These are phyloP conservation scores for Chiloscyllium plagiosum DNA, from an alignment of 2,113 vertebrate genomes.

Conservation along the genomic window DNA sequence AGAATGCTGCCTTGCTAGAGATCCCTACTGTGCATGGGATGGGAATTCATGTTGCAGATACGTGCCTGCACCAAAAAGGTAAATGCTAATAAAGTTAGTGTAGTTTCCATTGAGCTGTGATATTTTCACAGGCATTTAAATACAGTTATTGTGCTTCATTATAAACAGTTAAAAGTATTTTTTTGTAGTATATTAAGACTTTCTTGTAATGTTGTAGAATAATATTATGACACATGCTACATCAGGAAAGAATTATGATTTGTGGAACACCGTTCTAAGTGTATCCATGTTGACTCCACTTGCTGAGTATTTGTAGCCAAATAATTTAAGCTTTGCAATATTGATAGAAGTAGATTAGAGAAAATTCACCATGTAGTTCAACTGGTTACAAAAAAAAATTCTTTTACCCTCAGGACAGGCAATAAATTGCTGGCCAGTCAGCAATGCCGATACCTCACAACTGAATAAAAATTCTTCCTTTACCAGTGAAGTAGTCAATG, in stretches of 20 bases:
- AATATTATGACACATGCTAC: not conserved
- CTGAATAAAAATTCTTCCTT: not conserved
- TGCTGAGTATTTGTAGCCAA: not conserved
- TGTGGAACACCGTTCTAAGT: not conserved
- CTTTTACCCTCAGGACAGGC: no score
- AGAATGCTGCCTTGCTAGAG: slow-evolving; percentile 70
- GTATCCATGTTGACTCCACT: not conserved
- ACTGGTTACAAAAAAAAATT: no score
- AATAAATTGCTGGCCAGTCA: no score
- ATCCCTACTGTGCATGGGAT: slow-evolving; percentile 82
- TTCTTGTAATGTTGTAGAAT: not conserved
- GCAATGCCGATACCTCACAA: no score
- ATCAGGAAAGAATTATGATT: not conserved
- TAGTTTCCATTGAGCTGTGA: not conserved
- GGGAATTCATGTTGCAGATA: slow-evolving; percentile 58
- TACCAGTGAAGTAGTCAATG: not conserved
- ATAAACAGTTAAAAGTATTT: not conserved
- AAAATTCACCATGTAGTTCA: not conserved
- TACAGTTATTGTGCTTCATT: not conserved
- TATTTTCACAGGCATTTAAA: not conserved
- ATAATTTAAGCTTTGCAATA: not conserved
- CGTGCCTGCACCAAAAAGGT: slow-evolving; percentile 68
- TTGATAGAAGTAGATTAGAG: not conserved
- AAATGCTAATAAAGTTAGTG: slow-evolving; percentile 1
- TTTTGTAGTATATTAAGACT: not conserved